Base-by-base conservation (phyloP, 2,797 vertebrate species). In the Malurus leucopterus region DNA sequence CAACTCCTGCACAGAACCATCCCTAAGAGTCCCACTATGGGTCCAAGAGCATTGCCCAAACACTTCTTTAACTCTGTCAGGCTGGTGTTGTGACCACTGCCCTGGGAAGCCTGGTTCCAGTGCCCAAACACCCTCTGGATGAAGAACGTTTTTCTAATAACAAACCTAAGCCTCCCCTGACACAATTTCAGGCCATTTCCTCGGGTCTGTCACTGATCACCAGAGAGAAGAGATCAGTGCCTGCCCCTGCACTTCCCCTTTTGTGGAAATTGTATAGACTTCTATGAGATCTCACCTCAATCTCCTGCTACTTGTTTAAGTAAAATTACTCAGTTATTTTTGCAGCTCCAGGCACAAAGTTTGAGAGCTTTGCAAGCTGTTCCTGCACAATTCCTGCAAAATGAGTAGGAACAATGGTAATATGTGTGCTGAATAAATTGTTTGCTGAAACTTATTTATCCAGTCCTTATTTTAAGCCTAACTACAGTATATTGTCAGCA, bases 391-490 rank as follows among this genome's bases (percentile, higher is more conserved):
- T 67, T 84, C 22, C 36, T 36, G 36, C 36, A 36, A 36, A 36
- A 53, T 44, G 59, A 86, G 36, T 21, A 63, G 19, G 57, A 92
- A 71, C 69, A 90, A 88, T 74, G 47, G n/a, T 23, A 73, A 82
- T 82, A 58, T 65, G 54, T 80, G 71, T 81, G 64, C 62, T 62
- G 72, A 88, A 85, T 88, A 91, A 88, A 65, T 85, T 86, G 68
- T 77, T 93, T 93, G 58, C 72, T 63, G 23, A 77, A 63, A 86
- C 69, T 87, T 90, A 91, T 74, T 92, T 88, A 55, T 77, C 32
- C 88, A 83, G 34, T 38, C 27, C 34, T 93, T 47, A 77, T 80
- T 86, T 86, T 90, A 88, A 88, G 38, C 62, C 84, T 83, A 86
- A 40, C 23, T 82, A 41, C 32, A 65, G 65, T 50, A 54, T 49